Base-by-base conservation (phyloP, 1,140 invertebrate species). In the Drosophila pseudoobscura region DNA sequence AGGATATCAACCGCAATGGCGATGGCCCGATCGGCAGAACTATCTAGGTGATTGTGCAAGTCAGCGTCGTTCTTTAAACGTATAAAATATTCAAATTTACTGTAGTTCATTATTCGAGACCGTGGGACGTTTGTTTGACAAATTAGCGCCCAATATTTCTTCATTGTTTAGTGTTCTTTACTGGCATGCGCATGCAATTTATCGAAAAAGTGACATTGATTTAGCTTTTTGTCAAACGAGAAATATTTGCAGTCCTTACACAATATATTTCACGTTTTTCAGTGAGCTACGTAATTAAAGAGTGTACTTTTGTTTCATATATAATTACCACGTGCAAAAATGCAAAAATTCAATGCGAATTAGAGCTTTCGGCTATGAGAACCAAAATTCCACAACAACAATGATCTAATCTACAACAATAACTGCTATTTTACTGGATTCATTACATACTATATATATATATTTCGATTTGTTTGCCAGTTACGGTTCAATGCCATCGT, bases 291-390 rank as follows among this genome's bases (percentile, higher is more conserved):
- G 51, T 87, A 87, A 85, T 82, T 78, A 53, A 20, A 54, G 52
- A 43, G 35, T 50, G 45, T 53, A 41, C 43, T 17, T 46, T 78
- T 77, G 24, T 26, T 26, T 26, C 24, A 26, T 26, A 4, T 26
- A 5, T 26, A 78, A 82, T 74, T 88, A 82, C 78, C 78, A 82
- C 82, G 78, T 82, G 82, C 56, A 88, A 82, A 85, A 75, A 87
- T 85, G 69, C 65, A 53, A 75, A 75, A 75, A 64, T 82, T 61
- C 69, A 66, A 63, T 82, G 65, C 53, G 57, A 82, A 85, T 87
- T 52, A 62, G 74, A 46, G 57, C 41, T 59, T 64, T 49, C 54
- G 61, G 55, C 65, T 77, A 65, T 70, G 66, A 77, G 80, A 84
- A 76, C 44, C 57, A 24, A 64, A 66, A 35, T 44, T 60, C 49